Conservation (phyloP, 2,113 vertebrate genomes). For the Hypanus sabinus region DNA sequence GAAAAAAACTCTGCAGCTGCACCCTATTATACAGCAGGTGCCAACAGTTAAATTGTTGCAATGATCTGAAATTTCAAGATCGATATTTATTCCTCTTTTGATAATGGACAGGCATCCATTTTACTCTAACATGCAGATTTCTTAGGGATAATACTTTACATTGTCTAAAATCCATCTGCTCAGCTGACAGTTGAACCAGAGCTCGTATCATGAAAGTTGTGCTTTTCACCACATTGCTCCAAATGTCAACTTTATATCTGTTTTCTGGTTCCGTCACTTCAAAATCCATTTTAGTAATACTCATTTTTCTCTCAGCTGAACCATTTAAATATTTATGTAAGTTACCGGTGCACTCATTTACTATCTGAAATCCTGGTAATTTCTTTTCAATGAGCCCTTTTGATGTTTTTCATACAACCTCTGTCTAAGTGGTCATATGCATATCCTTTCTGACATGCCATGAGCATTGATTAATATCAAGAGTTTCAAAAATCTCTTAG, state of each 20-base stretch:
- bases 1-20: neutral
- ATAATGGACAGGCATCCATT: neutral
- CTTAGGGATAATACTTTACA: neutral
- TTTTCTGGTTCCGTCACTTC: neutral
- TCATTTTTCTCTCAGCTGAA: too few relatives aligned
- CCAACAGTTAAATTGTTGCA: neutral
- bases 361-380: neutral
- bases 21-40: neutral
- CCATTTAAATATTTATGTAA: neutral
- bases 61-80: neutral
- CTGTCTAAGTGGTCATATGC: neutral
- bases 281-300: neutral
- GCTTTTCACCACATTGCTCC: neutral
- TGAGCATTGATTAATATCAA: neutral
- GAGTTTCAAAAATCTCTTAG: too few relatives aligned
- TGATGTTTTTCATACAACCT: neutral
- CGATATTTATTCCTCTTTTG: neutral
- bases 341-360: neutral
- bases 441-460: neutral
- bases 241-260: neutral
- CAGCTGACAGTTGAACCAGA: neutral
- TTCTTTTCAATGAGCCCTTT: neutral
- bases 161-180: neutral
- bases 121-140: neutral
- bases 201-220: neutral